Evolutionary conservation across 2,113 vertebrate genomes (phyloP).

Genomic region (Pitta sordida): DNA sequence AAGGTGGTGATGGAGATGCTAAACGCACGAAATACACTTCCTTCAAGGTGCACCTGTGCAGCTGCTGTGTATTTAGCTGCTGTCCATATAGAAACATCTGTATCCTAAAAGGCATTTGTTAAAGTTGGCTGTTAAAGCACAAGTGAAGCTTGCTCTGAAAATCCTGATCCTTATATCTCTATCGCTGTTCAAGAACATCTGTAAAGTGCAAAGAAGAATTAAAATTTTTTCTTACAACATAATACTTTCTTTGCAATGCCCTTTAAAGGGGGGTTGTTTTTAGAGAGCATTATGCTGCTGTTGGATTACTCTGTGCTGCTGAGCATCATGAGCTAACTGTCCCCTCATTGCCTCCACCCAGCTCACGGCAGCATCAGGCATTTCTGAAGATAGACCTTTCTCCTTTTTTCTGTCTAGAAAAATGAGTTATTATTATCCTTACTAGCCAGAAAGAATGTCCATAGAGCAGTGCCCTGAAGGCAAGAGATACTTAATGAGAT

Average conservation of each 20-base stretch:
- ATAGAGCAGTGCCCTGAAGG: neutral
- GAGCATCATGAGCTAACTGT: neutral
- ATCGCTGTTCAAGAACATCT: neutral
- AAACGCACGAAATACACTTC: neutral
- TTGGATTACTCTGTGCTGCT: neutral
- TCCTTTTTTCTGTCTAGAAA: neutral
- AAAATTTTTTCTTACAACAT: neutral
- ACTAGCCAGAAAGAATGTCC: neutral
- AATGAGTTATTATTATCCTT: neutral
- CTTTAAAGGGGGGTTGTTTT: neutral
- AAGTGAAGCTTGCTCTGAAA: neutral
- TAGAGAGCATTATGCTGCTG: neutral
- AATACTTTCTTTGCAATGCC: neutral
- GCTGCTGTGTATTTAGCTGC: neutral
- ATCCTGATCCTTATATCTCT: neutral
- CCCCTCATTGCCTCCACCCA: neutral
- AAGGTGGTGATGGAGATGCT: neutral
- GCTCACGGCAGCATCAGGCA: neutral
- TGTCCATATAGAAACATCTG: neutral
- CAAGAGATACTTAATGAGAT: neutral
- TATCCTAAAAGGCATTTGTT: neutral
- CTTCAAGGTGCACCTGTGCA: neutral
- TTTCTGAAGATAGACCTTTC: neutral
- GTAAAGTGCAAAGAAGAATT: neutral
- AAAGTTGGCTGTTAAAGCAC: neutral